A percentile compares a stretch with the other conserved stretches of the same genome.
phyloP scores from a whole-genome alignment of 2,888 invertebrate genomes.

The Ernsta delagoae region DNA sequence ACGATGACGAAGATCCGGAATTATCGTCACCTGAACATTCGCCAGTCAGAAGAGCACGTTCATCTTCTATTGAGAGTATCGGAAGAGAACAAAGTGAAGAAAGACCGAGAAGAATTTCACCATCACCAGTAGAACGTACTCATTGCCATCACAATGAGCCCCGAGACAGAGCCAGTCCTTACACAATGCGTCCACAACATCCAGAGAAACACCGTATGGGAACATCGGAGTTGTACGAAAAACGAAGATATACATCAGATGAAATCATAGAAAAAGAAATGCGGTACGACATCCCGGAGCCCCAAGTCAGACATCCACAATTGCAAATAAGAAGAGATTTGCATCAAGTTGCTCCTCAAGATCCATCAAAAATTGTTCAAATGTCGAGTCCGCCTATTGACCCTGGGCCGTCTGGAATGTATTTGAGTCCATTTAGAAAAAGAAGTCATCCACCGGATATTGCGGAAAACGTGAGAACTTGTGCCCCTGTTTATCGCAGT shows the following conservation, averaged over 20 bases:
- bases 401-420: constrained; percentile 74
- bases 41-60: constrained; percentile 83
- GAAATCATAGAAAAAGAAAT: constrained; percentile 79
- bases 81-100: constrained; percentile 77
- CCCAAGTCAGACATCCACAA: constrained; percentile 81
- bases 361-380: constrained; percentile 68
- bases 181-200: constrained; percentile 90
- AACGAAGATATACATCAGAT: constrained; percentile 74
- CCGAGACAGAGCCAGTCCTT: constrained; percentile 84
- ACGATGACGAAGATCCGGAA: constrained; percentile 80
- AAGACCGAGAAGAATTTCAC: constrained; percentile 66
- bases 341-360: constrained; percentile 82
- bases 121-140: constrained; percentile 83
- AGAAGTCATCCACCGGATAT: constrained; percentile 83
- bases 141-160: constrained; percentile 88
- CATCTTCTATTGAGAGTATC: constrained; percentile 80
- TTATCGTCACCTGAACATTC: constrained; percentile 87
- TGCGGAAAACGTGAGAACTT: constrained; percentile 70
- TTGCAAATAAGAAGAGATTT: constrained; percentile 92
- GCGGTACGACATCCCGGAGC: constrained; percentile 78
- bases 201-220: constrained; percentile 75
- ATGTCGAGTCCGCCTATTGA: constrained; percentile 77
- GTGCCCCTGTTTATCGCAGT: constrained; percentile 70
- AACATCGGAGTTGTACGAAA: constrained; percentile 71
- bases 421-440: constrained; percentile 83